Conservation (phyloP, 2,888 invertebrate species). For the Synanthedon andrenaeformis region DNA sequence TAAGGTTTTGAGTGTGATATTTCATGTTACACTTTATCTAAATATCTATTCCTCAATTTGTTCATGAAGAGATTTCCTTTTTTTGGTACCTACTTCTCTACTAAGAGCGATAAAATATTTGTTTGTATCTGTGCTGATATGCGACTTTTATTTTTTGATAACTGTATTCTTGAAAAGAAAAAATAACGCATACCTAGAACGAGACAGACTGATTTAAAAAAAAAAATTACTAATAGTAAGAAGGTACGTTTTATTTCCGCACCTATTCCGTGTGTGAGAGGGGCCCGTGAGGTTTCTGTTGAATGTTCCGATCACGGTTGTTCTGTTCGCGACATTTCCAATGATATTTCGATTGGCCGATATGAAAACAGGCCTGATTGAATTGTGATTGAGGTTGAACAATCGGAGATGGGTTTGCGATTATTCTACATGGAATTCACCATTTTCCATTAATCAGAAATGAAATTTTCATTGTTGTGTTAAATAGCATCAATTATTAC, state of each 20-base stretch:
- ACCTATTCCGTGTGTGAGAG: background rate
- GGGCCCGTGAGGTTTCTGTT: constrained; percentile 1
- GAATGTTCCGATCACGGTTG: constrained; percentile 4
- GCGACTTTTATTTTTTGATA: too few relatives aligned
- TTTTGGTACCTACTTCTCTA: too few relatives aligned
- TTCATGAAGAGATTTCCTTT: too few relatives aligned
- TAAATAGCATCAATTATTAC: background rate
- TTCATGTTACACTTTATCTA: too few relatives aligned
- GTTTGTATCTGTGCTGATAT: too few relatives aligned
- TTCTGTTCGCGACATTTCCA: constrained; percentile 38
- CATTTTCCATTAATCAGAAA: background rate
- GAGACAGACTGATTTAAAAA: too few relatives aligned
- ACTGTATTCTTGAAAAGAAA: too few relatives aligned
- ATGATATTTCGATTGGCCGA: constrained; percentile 43
- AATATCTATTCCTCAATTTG: too few relatives aligned
- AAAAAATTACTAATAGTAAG: too few relatives aligned
- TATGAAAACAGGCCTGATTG: constrained; percentile 48
- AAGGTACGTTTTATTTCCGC: background rate
- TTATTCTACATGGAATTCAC: constrained; percentile 6
- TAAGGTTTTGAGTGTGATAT: too few relatives aligned
- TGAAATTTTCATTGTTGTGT: background rate
- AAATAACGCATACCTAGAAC: too few relatives aligned
- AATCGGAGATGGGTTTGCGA: constrained; percentile 18
- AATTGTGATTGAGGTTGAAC: constrained; percentile 38
- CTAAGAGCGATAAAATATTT: too few relatives aligned